A percentile compares a stretch with the other conserved stretches of the same genome.
Evolutionary conservation across 2,113 vertebrate species (phyloP).

Genomic region (Zosterops pallidus): DNA sequence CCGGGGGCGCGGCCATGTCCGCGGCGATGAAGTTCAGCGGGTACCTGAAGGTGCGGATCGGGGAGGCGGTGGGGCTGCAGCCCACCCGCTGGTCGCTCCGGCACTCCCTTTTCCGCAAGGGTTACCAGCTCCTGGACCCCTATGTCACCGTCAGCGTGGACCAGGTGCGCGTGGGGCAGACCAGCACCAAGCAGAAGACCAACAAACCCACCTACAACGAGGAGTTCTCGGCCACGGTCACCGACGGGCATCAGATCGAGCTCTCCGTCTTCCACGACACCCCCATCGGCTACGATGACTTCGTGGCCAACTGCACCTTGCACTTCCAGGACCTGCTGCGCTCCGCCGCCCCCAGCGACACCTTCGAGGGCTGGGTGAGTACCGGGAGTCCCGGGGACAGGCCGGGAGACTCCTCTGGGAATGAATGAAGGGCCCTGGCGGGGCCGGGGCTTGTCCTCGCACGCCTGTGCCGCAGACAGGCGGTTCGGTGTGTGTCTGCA

Average conservation of each 20-base stretch:
- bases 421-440: not conserved
- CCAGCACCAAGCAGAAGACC: slow-evolving; percentile 93
- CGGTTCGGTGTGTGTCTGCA: not conserved
- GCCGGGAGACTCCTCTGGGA: not conserved
- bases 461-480: not conserved
- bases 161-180: slow-evolving; percentile 90
- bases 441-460: slow-evolving; percentile 24
- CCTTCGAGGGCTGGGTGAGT: slow-evolving; percentile 97
- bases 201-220: slow-evolving; percentile 95
- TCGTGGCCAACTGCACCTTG: slow-evolving; percentile 94
- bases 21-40: slow-evolving; percentile 92
- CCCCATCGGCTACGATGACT: slow-evolving; percentile 97
- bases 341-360: slow-evolving; percentile 79
- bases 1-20: slow-evolving; percentile 61
- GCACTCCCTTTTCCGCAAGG: slow-evolving; percentile 90
- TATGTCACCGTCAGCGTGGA: slow-evolving; percentile 96
- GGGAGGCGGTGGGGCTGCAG: slow-evolving; percentile 92
- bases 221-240: slow-evolving; percentile 89
- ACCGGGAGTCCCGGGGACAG: fast-evolving
- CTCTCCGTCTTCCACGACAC: slow-evolving; percentile 94
- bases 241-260: slow-evolving; percentile 85
- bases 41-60: slow-evolving; percentile 89
- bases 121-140: slow-evolving; percentile 84
- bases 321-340: slow-evolving; percentile 88
- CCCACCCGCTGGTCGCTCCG: slow-evolving; percentile 90